Evolutionary conservation across 2,113 vertebrate genomes (phyloP).

Genomic region (Leptosomus discolor): DNA sequence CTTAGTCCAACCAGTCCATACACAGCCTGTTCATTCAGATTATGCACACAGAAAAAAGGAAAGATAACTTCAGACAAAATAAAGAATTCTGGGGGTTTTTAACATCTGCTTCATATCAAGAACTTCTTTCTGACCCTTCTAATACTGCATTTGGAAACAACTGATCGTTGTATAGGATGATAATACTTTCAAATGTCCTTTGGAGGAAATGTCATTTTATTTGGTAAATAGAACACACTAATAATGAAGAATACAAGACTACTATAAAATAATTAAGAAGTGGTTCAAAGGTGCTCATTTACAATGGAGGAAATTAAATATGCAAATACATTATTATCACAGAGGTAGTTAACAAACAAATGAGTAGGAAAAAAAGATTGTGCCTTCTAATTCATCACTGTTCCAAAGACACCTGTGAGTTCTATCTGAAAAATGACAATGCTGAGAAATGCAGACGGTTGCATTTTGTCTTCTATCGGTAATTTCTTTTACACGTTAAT

Average conservation of each 20-base stretch:
- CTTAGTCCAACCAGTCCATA: not conserved
- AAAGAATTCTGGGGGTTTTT: not conserved
- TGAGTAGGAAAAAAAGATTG: constrained; percentile 47
- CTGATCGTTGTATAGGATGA: constrained; percentile 22
- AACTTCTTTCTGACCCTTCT: not conserved
- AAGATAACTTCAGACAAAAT: not conserved
- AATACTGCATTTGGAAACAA: constrained; percentile 29
- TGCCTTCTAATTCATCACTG: constrained; percentile 73
- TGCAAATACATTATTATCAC: constrained; percentile 78
- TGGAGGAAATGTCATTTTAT: constrained; percentile 67
- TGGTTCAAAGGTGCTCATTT: constrained; percentile 73
- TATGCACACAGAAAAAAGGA: not conserved
- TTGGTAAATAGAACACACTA: constrained; percentile 70
- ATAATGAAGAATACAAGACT: constrained; percentile 73
- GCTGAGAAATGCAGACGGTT: constrained; percentile 63
- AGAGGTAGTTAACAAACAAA: constrained; percentile 74
- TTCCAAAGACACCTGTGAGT: constrained; percentile 73
- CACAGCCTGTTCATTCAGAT: not conserved
- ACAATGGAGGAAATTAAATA: constrained; percentile 78
- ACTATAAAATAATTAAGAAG: constrained; percentile 75
- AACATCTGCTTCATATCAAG: not conserved
- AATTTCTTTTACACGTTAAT: constrained; percentile 50
- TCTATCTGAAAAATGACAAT: constrained; percentile 64
- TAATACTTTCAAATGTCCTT: constrained; percentile 66
- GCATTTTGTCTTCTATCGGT: constrained; percentile 50